Evolutionary conservation across 2,888 invertebrate genomes (phyloP), one percentile per base, ranked within the genome.

Genomic region (Xylocampa areola): DNA sequence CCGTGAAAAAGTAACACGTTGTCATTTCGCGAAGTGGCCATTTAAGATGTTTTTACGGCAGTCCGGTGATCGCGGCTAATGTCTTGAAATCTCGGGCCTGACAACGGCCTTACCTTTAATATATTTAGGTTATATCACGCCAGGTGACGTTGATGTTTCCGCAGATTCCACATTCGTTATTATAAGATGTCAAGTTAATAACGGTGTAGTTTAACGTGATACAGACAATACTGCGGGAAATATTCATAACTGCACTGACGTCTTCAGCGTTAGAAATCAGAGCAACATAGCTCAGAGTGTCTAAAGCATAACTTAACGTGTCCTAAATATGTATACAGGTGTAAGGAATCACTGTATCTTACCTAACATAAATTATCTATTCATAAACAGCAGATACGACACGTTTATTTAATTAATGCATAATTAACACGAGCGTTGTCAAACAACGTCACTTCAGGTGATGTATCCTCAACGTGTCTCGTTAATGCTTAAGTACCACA

Each of bases 21-120:
- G 43, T 60, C 57, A 54, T 68, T 62, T 49, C 35, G 39, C 44
- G 58, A 65, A 65, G 59, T 72, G 41, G 50, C 45, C 30, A 62
- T 68, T 72, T 43, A 45, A 59, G 54, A 60, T 62, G 68, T 49
- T 66, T 58, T 72, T 55, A 58, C 48, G 54, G 27, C 41, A 32
- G 30, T 30, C 19, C 36, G 58, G 60, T 51, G 43, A 62, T 65
- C 45, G 32, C 45, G 11, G 49, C 32, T 62, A 72, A 72, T 68
- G 62, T 51, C 51, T 30, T 43, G 39, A 68, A 59, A 62, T 57
- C 59, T 59, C 40, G 59, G 33, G 45, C 25, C 30, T 55, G 21
- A 37, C 17, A 33, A 11, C 17, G 3, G 16, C 14, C 29, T 16
- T 11, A 29, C 33, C 25, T 59, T 11, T 16, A 4, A 23, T 40